Conservation (phyloP, 2,113 vertebrate species). For the Pelobates fuscus region DNA sequence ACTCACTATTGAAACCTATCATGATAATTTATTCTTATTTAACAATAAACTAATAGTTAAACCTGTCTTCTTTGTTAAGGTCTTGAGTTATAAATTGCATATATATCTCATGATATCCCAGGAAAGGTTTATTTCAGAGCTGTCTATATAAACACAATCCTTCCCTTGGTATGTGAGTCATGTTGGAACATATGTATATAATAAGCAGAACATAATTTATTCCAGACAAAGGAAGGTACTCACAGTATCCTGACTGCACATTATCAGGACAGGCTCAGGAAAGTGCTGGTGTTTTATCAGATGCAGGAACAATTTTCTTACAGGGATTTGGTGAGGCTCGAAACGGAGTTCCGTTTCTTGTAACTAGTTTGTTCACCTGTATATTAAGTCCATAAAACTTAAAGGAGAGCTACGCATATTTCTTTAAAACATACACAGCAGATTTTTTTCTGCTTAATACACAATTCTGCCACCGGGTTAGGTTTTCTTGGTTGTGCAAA, state of each 20-base stretch:
- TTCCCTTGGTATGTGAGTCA: conserved; percentile 34
- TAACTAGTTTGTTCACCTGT: too few species aligned
- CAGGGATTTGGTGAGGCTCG: too few species aligned
- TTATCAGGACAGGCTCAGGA: conserved; percentile 4
- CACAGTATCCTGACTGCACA: conserved; percentile 3
- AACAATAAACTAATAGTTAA: conserved; percentile 14
- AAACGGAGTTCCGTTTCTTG: too few species aligned
- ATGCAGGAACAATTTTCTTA: too few species aligned
- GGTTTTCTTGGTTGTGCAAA: too few species aligned
- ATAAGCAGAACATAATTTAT: conserved; percentile 16
- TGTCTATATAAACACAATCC: conserved; percentile 34
- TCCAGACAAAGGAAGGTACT: conserved; percentile 15
- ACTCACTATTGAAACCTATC: not conserved
- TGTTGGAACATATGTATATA: conserved; percentile 27
- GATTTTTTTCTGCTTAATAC: too few species aligned
- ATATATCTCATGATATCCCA: conserved; percentile 24
- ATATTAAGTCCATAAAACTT: too few species aligned
- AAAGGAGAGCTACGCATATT: too few species aligned
- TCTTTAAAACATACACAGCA: too few species aligned
- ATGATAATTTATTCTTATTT: not conserved
- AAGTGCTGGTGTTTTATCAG: not conserved
- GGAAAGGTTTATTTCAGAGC: conserved; percentile 27
- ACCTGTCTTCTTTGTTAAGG: conserved; percentile 35
- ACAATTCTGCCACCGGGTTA: too few species aligned
- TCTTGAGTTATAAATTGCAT: conserved; percentile 33